phyloP scores from a whole-genome alignment of 2,113 vertebrate genomes.

The Daphoenositta chrysoptera region DNA sequence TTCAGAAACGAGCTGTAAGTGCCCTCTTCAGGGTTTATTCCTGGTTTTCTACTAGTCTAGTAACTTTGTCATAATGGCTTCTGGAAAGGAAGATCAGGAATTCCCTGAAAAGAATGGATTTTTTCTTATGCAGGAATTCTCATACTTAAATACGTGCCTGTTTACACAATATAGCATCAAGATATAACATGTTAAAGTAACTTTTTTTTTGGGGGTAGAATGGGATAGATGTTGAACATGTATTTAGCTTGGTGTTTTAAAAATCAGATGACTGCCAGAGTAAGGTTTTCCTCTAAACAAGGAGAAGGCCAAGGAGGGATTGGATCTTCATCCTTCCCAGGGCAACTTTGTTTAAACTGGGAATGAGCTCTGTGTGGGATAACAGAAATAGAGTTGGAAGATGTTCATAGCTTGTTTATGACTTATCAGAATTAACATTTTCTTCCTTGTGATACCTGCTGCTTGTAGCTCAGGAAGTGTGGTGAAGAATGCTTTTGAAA shows the following conservation, averaged over 20 bases:
- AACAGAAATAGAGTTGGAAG: neutral
- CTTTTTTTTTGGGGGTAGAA: neutral
- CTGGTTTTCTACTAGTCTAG: neutral
- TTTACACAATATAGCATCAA: neutral
- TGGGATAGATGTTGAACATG: neutral
- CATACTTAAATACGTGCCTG: neutral
- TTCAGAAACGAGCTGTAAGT: constrained; percentile 90
- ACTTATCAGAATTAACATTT: neutral
- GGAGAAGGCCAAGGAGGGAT: neutral
- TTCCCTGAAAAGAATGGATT: neutral
- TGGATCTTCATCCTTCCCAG: neutral
- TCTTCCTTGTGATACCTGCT: neutral
- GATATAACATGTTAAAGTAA: neutral
- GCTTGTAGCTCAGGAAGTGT: neutral
- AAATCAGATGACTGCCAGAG: neutral
- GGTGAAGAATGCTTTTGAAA: neutral
- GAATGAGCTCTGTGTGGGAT: neutral
- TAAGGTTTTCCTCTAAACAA: neutral
- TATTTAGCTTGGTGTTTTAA: neutral
- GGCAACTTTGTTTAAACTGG: neutral
- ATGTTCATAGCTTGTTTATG: neutral
- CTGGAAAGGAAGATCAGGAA: neutral
- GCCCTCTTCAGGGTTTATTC: neutral
- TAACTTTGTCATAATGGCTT: neutral
- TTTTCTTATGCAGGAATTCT: neutral